These are phyloP conservation scores for Nematopogon swammerdamellus DNA, from an alignment of 2,888 invertebrate species.

Conservation along the genomic window DNA sequence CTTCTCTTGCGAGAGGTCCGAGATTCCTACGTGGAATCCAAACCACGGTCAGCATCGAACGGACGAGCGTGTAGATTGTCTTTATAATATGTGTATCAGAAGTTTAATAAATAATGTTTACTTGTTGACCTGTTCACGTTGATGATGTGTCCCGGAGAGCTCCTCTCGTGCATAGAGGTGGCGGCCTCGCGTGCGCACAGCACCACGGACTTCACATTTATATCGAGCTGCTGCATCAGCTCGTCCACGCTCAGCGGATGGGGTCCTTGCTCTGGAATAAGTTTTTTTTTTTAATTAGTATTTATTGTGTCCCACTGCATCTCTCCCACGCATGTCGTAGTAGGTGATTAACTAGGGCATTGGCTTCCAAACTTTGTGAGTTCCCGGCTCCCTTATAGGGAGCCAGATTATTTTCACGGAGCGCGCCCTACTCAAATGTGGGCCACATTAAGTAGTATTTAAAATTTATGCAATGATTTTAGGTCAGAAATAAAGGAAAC, in stretches of 20 bases:
- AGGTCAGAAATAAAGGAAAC: too few species aligned
- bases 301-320: not conserved
- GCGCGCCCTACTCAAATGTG: too few species aligned
- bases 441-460: too few species aligned
- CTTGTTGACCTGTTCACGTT: slow-evolving; percentile 43
- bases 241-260: slow-evolving; percentile 20
- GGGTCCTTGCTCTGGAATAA: slow-evolving; percentile 19
- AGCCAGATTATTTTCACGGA: too few species aligned
- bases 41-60: too few species aligned
- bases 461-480: too few species aligned
- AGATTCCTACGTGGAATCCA: too few species aligned
- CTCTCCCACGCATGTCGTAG: too few species aligned
- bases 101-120: too few species aligned
- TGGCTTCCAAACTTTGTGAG: not conserved
- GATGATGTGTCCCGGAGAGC: slow-evolving; percentile 38
- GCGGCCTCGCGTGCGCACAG: slow-evolving; percentile 43
- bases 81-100: too few species aligned
- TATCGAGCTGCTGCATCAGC: slow-evolving; percentile 26
- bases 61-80: too few species aligned
- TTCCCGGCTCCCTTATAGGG: not conserved
- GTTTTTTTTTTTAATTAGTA: not conserved
- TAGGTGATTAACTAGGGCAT: not conserved
- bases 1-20: too few species aligned
- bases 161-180: slow-evolving; percentile 35
- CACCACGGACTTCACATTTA: slow-evolving; percentile 40